A percentile compares a stretch with the other conserved stretches of the same genome.
Conservation (phyloP, 2,888 invertebrate species). For the Lamellibrachia columna region DNA sequence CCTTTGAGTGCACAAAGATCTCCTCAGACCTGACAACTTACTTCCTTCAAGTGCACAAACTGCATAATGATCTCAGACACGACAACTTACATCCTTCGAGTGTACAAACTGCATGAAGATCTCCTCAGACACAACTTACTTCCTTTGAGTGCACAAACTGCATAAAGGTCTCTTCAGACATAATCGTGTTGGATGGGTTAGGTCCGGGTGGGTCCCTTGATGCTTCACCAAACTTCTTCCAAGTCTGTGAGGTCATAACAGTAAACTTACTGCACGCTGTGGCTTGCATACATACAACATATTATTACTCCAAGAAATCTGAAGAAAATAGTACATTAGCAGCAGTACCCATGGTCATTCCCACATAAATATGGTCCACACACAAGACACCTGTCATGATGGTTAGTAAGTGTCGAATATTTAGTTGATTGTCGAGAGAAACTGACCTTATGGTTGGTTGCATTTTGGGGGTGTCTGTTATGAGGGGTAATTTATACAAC, state of each 20-base stretch:
- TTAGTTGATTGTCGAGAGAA: too few relatives aligned
- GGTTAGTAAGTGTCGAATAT: too few relatives aligned
- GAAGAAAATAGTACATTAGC: not conserved
- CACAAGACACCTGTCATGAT: too few relatives aligned
- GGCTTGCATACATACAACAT: not conserved
- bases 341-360: not conserved
- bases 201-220: slow-evolving; percentile 93
- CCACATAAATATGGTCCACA: too few relatives aligned
- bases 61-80: too few relatives aligned
- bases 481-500: too few relatives aligned
- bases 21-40: too few relatives aligned
- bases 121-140: slow-evolving; percentile 75
- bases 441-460: too few relatives aligned
- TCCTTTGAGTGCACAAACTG: slow-evolving; percentile 66
- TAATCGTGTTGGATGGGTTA: slow-evolving; percentile 96
- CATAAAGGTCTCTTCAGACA: slow-evolving; percentile 80
- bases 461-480: too few relatives aligned
- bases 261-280: not conserved
- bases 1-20: too few relatives aligned
- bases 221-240: slow-evolving; percentile 95
- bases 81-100: slow-evolving; percentile 60
- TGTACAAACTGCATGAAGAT: slow-evolving; percentile 69
- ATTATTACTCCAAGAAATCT: not conserved
- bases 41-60: too few relatives aligned
- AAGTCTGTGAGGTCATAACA: slow-evolving; percentile 70